phyloP scores from a whole-genome alignment of 2,113 vertebrate genomes.

The Nestor notabilis region DNA sequence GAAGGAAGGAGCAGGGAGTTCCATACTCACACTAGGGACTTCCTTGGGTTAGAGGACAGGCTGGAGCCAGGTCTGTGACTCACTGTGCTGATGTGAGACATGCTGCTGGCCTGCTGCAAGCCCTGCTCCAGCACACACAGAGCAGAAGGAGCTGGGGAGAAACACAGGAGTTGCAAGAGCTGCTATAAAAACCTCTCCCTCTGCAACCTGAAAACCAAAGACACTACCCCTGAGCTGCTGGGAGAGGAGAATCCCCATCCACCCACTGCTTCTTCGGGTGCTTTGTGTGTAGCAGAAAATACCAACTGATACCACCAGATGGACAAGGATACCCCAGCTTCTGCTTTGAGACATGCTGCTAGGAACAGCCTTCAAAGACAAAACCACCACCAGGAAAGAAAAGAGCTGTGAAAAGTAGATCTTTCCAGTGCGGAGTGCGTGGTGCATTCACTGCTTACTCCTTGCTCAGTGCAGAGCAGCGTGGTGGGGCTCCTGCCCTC shows the following conservation, averaged over 20 bases:
- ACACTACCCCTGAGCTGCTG: not conserved
- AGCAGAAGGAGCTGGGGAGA: rapidly evolving
- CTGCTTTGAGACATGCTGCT: not conserved
- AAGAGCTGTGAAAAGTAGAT: not conserved
- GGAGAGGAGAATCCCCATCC: constrained; percentile 10
- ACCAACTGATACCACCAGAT: not conserved
- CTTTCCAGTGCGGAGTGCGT: not conserved
- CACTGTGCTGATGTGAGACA: not conserved
- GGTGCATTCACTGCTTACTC: not conserved
- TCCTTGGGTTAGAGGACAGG: not conserved
- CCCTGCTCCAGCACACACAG: not conserved
- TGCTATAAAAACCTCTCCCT: not conserved
- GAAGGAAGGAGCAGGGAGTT: not conserved
- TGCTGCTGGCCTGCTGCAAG: not conserved
- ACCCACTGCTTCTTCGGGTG: not conserved
- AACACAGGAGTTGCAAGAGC: not conserved
- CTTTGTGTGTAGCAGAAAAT: not conserved
- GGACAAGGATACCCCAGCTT: constrained; percentile 6
- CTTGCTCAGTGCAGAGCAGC: not conserved
- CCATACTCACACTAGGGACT: not conserved
- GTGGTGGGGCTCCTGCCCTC: not conserved
- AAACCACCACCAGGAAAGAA: not conserved
- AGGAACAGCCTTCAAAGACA: not conserved
- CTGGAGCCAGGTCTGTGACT: not conserved
- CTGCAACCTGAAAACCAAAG: not conserved